Conservation (phyloP, 2,113 vertebrate species). For the Megalops atlanticus region DNA sequence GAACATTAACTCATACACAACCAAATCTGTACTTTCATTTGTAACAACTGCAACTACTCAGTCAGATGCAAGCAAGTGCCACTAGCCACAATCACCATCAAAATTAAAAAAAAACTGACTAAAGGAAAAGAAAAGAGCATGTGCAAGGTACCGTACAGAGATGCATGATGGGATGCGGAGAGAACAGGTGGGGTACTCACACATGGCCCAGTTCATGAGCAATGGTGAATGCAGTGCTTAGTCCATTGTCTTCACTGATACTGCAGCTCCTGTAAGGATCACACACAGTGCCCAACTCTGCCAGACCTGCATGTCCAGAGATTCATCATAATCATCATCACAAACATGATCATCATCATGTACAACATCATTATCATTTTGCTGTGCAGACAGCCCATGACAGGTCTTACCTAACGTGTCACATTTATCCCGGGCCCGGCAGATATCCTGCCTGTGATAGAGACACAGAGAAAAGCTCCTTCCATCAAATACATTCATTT, state of each 20-base stretch:
- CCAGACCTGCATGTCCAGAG: conserved; percentile 77
- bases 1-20: no score
- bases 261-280: conserved; percentile 96
- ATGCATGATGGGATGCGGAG: neutral
- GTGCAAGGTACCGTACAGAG: neutral
- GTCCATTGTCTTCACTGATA: conserved; percentile 94
- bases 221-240: conserved; percentile 97
- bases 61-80: no score
- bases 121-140: no score
- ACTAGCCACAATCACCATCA: no score
- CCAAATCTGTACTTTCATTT: no score
- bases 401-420: conserved; percentile 92
- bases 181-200: conserved; percentile 74
- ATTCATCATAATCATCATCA: neutral
- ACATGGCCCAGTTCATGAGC: conserved; percentile 98
- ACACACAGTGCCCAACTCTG: conserved; percentile 94
- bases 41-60: no score
- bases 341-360: conserved; percentile 5
- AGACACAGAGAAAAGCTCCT: conserved; percentile 48
- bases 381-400: no score
- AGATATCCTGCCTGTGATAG: conserved; percentile 92
- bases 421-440: conserved; percentile 95
- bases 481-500: conserved; percentile 16
- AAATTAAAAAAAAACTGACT: no score
- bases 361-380: neutral